These are phyloP conservation scores for Prunella strophiata DNA, from an alignment of 2,797 vertebrate genomes.

Conservation along the genomic window DNA sequence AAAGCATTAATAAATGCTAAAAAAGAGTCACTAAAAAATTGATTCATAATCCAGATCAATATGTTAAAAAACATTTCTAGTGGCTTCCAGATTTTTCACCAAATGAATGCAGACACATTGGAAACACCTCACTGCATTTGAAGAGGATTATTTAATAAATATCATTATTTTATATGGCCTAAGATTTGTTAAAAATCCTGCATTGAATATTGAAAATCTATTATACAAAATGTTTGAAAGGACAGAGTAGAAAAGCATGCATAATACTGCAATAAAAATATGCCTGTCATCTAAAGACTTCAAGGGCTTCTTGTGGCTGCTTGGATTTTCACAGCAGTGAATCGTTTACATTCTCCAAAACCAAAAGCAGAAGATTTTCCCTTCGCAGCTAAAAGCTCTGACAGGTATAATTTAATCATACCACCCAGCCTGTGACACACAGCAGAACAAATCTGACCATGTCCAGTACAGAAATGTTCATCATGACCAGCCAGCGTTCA, in stretches of 20 bases:
- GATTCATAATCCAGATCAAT: neutral
- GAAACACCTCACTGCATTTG: neutral
- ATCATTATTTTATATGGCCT: neutral
- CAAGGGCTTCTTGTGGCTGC: neutral
- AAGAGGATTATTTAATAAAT: neutral
- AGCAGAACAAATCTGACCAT: neutral
- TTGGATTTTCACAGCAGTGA: neutral
- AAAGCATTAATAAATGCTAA: neutral
- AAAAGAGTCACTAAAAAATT: neutral
- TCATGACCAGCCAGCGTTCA: neutral
- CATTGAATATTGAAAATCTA: neutral
- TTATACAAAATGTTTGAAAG: neutral
- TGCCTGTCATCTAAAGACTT: neutral
- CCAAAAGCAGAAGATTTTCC: neutral
- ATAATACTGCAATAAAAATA: neutral
- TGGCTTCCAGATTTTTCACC: neutral
- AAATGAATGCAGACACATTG: neutral
- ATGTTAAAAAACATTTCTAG: neutral
- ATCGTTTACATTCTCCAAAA: neutral
- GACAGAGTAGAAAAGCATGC: neutral
- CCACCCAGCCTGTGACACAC: rapidly evolving
- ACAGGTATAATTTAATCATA: neutral
- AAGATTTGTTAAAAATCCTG: neutral
- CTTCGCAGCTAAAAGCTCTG: rapidly evolving
- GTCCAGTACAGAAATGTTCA: neutral